Percentiles rank a stretch among this genome's conserved stretches.
Evolutionary conservation across 1,140 invertebrate species (phyloP).

Genomic region (Sminthurinus signatus): DNA sequence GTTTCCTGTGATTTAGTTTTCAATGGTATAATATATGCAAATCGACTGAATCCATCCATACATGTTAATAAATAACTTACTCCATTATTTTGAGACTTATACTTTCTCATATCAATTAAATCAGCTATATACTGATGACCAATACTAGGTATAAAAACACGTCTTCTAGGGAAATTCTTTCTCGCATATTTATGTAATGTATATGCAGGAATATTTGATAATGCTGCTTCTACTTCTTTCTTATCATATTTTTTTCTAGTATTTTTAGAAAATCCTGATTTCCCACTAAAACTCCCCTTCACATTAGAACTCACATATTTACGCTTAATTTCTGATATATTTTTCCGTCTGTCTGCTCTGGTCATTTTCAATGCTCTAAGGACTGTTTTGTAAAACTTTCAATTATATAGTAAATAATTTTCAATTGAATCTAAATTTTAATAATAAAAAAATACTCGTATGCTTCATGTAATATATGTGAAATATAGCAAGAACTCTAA

Average conservation of each 20-base stretch:
- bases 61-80: neutral
- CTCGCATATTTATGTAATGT: neutral
- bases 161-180: neutral
- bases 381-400: neutral
- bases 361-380: neutral
- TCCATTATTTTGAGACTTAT: neutral
- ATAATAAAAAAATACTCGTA: no score
- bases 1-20: neutral
- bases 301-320: neutral
- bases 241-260: neutral
- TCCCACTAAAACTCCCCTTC: neutral
- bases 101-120: neutral
- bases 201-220: neutral
- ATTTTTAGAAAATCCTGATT: neutral
- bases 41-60: neutral
- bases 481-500: no score
- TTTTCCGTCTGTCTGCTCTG: neutral
- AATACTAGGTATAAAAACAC: neutral
- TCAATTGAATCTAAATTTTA: no score
- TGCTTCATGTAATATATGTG: no score
- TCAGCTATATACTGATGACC: neutral
- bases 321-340: neutral
- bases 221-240: neutral
- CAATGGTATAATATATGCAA: slow-evolving; percentile 3
- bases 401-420: no score